Evolutionary conservation across 2,888 invertebrate species (phyloP), one percentile per base, ranked within the genome.

Genomic region (Eucriotettix oculatus): DNA sequence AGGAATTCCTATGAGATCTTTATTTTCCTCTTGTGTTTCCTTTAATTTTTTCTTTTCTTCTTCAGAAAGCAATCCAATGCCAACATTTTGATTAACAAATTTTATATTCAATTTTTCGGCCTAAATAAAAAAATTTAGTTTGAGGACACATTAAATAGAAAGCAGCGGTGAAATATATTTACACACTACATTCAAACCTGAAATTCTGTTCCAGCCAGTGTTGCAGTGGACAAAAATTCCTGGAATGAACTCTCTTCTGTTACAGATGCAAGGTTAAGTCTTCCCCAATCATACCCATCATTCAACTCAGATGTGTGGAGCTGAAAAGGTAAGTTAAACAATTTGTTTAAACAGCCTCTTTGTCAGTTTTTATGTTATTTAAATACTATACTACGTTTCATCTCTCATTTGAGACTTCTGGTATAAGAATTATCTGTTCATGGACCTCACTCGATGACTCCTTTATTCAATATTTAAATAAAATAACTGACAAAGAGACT

Each of bases 211-310:
- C 92, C 91, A 0, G 97, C 96, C 61, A 99, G 75, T 73, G 96
- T 89, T 0, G 98, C 98, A 0, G 92, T 97, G 0, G 92, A 87
- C 7, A 99, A 76, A 72, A 99, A 98, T 69, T 97, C 98, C 76
- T 97, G 92, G 63, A 98, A 84, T 0, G 93, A 90, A n/a, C 87
- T 91, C 72, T 96, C 93, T 67, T 97, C 96, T 0, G 96, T 97
- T 0, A 96, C 89, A 0, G 96, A 96, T 68, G 88, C 87, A 1
- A 94, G 78, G 74, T 95, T 95, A 1, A 94, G 76, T 10, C 91
- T 80, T 48, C 88, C 90, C 92, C 92, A 94, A 62, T 94, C 90
- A 67, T 86, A 90, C 7, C 92, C 94, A 76, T 95, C 95, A 66
- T 89, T 83, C 1, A 95, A 75, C 70, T 94, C 93, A 29, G 89